These are phyloP conservation scores for Drosophila aldrichi DNA, from an alignment of 2,888 invertebrate genomes.

Conservation along the genomic window DNA sequence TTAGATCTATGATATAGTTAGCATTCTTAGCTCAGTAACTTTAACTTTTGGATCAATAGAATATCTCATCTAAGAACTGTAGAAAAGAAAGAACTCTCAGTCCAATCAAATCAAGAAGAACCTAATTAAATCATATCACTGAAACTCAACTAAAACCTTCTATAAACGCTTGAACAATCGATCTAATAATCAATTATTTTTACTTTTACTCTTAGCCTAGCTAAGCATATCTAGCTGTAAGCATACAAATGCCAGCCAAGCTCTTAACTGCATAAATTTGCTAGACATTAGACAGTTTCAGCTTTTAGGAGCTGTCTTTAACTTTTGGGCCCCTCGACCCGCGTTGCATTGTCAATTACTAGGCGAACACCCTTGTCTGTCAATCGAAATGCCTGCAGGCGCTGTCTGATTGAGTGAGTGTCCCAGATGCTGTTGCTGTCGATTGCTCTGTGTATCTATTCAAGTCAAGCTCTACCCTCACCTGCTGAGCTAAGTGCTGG, in stretches of 20 bases:
- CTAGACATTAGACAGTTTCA: neutral
- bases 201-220: no score
- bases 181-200: no score
- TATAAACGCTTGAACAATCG: no score
- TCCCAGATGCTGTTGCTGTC: constrained; percentile 1
- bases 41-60: no score
- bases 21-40: neutral
- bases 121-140: neutral
- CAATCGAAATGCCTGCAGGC: constrained; percentile 45
- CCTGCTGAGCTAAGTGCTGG: neutral
- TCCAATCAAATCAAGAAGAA: neutral
- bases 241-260: no score
- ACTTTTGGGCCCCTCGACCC: neutral
- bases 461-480: constrained; percentile 21
- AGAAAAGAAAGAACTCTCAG: neutral
- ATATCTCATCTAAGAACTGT: no score
- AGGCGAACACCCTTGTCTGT: constrained; percentile 12
- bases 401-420: constrained; percentile 50
- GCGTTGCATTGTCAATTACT: constrained; percentile 33
- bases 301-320: neutral
- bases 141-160: neutral
- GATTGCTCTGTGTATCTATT: constrained; percentile 12
- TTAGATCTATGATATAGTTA: neutral
- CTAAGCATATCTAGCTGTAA: neutral
- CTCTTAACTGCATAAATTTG: neutral